Conservation (phyloP, 2,797 vertebrate genomes). For the Tympanoctomys barrerae region DNA sequence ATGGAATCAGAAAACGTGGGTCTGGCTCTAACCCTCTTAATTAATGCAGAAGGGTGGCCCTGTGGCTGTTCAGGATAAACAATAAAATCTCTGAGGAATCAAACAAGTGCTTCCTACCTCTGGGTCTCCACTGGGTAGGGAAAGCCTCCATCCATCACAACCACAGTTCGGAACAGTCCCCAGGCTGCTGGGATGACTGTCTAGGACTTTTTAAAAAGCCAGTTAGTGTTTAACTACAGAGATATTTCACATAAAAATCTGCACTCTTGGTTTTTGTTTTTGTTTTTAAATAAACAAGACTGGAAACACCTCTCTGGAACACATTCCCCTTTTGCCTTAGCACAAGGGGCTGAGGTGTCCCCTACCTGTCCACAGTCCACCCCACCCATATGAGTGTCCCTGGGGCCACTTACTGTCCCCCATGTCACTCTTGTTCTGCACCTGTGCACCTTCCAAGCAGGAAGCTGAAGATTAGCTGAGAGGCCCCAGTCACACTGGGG, state of each 20-base stretch:
- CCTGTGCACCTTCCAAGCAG: fast-evolving
- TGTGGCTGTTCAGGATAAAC: not conserved
- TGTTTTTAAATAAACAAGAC: not conserved
- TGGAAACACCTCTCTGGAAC: not conserved
- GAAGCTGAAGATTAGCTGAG: not conserved
- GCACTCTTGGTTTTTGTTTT: not conserved
- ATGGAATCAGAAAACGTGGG: not conserved
- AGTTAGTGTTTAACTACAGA: not conserved
- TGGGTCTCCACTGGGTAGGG: not conserved
- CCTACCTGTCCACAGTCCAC: no score
- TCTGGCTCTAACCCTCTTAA: not conserved
- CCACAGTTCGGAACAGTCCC: not conserved
- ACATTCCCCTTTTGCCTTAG: not conserved
- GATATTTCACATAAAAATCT: not conserved
- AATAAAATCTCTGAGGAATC: not conserved
- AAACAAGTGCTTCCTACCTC: not conserved
- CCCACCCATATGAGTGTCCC: no score
- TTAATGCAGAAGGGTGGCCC: fast-evolving
- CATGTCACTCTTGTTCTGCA: not conserved
- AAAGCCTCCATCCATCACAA: not conserved
- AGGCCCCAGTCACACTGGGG: fast-evolving
- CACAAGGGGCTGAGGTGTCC: not conserved
- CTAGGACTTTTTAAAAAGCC: not conserved
- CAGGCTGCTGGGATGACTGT: not conserved
- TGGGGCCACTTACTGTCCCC: not conserved